Conservation (phyloP, 2,888 invertebrate genomes). For the Monopis laevigella region DNA sequence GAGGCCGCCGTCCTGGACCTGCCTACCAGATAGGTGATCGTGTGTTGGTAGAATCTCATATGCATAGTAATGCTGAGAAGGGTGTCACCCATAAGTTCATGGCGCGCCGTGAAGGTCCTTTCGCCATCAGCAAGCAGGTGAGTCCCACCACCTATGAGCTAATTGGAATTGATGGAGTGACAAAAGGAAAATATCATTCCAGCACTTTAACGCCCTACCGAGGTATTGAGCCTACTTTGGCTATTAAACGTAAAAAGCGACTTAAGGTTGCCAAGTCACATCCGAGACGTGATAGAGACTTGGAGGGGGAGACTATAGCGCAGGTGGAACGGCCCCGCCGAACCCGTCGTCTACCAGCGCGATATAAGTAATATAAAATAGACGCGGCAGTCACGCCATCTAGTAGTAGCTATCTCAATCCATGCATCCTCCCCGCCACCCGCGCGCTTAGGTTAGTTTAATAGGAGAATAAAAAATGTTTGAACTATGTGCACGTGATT, state of each 20-base stretch:
- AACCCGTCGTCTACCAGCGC: too few species aligned
- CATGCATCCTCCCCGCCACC: too few species aligned
- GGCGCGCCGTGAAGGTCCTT: conserved; percentile 7
- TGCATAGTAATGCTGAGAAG: conserved; percentile 4
- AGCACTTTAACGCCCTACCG: neutral
- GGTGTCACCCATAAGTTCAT: conserved; percentile 6
- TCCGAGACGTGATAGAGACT: neutral
- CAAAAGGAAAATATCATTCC: neutral
- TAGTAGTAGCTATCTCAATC: too few species aligned
- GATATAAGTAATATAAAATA: too few species aligned
- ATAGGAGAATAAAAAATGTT: too few species aligned
- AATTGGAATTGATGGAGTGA: neutral
- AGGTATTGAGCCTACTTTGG: neutral
- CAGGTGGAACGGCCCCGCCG: too few species aligned
- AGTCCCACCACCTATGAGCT: conserved; percentile 9
- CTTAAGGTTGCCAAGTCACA: neutral
- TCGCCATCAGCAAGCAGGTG: neutral
- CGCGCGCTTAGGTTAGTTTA: too few species aligned
- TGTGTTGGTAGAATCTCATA: conserved; percentile 6
- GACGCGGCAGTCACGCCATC: too few species aligned
- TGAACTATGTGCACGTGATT: too few species aligned
- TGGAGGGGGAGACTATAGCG: conserved; percentile 10
- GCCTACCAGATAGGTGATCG: neutral
- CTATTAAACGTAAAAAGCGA: neutral
- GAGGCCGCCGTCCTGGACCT: neutral